Evolutionary conservation across 2,797 vertebrate genomes (phyloP), one percentile per base, ranked within the genome.

Genomic region (Gouania willdenowi): DNA sequence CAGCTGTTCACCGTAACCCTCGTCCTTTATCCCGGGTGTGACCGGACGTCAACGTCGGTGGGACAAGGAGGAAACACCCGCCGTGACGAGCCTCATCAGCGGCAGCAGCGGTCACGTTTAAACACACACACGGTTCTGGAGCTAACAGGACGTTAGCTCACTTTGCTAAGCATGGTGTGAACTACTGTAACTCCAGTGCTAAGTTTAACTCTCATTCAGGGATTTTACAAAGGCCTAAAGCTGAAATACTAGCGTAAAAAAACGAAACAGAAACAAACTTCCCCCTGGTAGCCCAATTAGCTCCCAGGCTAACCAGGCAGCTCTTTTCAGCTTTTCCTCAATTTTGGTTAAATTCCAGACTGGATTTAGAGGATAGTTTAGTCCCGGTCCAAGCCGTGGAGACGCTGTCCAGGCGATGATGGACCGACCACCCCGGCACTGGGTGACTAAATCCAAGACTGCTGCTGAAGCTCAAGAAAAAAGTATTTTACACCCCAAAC

Each of bases 11-110:
- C 4, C 1, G 20, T 5, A 6, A 6, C 5, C 6, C 20, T 6
- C 19, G 19, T 30, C 15, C 25, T 31, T 9, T 8, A 29, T 52
- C 22, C 26, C 18, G 23, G 38, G 5, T 7, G 48, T 18, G 27
- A 34, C 25, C 12, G 24, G 26, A 33, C 11, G 13, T 40, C 19
- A 8, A 21, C 22, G 47, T 21, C 28, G 55, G 16, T 20, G 37
- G 20, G 26, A 24, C 43, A 26, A 22, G 2, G 52, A 57, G 66
- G 19, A 77, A 75, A 81, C 81, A 81, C 79, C 77, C 81, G 58
- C 54, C 9, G 39, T 15, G 8, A 21, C 12, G 23, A 44, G 10
- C 6, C 30, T 74, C 67, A 76, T 41, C 3, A 11, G 25, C 58
- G 32, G 16, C 48, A 52, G 67, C 49, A 24, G 65, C 68, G 64